Evolutionary conservation across 1,140 invertebrate genomes (phyloP), one percentile per base, ranked within the genome.

Genomic region (Caligus rogercresseyi): DNA sequence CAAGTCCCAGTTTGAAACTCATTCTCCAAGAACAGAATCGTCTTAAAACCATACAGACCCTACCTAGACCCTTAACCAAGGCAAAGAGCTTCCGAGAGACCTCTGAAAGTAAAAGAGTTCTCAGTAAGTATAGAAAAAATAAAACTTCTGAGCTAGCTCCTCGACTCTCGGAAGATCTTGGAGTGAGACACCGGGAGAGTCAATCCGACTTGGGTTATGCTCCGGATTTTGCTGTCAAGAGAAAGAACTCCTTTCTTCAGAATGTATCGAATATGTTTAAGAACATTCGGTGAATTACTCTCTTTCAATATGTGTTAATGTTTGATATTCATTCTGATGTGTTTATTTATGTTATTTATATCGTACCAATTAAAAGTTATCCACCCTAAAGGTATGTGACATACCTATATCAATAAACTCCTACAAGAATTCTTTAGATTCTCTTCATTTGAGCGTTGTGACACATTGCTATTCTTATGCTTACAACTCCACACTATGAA

Each of bases 201-300:
- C 7, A n/a, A 43, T 7, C 7, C n/a, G 31, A 43, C 7, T 7
- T 11, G 7, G n/a, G 7, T 7, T 7, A 43, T 7, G n/a, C 7
- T 11, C 31, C 31, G 31, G 31, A 11, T 43, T 43, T 43, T n/a
- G n/a, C n/a, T 43, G n/a, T 14, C 11, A 52, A n/a, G 1, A 26
- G 16, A 31, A n/a, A n/a, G n/a, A n/a, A 24, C 3, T 60, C 57
- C 1, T 60, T 60, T 43, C n/a, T 60, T 14, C 57, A 60, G n/a
- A 60, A 60, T 43, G 57, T 60, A 1, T 26, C 57, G n/a, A 25
- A 21, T 11, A 24, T 60, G 3, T 60, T 60, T 3, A 60, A 60
- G 19, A 60, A 60, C 57, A 60, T 60, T 26, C 57, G 57, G 21
- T 60, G 26, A n/a, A n/a, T n/a, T n/a, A n/a, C n/a, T n/a, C n/a